Evolutionary conservation across 2,888 invertebrate species (phyloP).

Genomic region (Antheraea yamamai): DNA sequence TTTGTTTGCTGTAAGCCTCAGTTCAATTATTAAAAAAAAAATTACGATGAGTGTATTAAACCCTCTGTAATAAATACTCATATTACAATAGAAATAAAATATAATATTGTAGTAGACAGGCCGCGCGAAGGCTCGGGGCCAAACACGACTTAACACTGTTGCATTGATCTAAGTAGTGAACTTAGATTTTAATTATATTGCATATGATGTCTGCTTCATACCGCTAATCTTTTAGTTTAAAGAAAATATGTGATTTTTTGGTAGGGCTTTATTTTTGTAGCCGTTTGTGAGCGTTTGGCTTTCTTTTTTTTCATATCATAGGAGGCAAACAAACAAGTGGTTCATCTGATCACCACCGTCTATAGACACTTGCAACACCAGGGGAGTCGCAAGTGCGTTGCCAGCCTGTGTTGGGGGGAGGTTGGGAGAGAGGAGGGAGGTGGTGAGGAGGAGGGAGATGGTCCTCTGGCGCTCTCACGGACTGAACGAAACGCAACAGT

Average conservation of each 20-base stretch:
- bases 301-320: not conserved
- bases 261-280: not conserved
- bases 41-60: not conserved
- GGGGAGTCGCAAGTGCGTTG: too few relatives aligned
- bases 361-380: too few relatives aligned
- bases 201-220: not conserved
- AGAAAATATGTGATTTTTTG: not conserved
- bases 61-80: conserved; percentile 17
- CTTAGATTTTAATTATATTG: conserved; percentile 21
- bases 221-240: not conserved
- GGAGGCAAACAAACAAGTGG: too few relatives aligned
- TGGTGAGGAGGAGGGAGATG: too few relatives aligned
- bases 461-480: too few relatives aligned
- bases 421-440: too few relatives aligned
- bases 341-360: too few relatives aligned
- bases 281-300: not conserved
- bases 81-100: conserved; percentile 27
- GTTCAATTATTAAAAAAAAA: not conserved
- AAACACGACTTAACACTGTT: conserved; percentile 33
- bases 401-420: too few relatives aligned
- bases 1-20: not conserved
- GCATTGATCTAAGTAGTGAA: conserved; percentile 30
- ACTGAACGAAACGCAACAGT: too few relatives aligned
- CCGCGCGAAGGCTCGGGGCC: conserved; percentile 34
- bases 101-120: conserved; percentile 28